Percentiles rank a stretch among this genome's conserved stretches.
phyloP scores from a whole-genome alignment of 2,113 vertebrate genomes.

The Emydocephalus ijimae region DNA sequence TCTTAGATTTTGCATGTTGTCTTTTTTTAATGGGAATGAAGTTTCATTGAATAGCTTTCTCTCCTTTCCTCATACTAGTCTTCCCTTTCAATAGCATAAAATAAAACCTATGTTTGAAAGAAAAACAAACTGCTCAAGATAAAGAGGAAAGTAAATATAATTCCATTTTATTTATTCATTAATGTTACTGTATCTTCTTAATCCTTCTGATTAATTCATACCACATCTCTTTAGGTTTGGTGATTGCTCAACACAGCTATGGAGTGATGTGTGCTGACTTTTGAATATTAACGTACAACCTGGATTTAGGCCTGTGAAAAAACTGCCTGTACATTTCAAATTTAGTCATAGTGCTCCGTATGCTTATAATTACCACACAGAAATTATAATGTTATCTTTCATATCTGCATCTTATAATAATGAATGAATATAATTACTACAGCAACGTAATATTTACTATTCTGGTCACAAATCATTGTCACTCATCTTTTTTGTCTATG shows the following conservation, averaged over 20 bases:
- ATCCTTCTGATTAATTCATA: conserved; percentile 24
- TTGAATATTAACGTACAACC: conserved; percentile 23
- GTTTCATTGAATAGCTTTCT: conserved; percentile 1
- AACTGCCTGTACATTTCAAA: conserved; percentile 38
- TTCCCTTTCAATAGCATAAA: conserved; percentile 5
- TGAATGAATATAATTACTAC: conserved; percentile 8
- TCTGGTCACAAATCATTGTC: conserved; percentile 19
- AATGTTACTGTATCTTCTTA: conserved; percentile 27
- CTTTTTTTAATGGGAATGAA: conserved; percentile 10
- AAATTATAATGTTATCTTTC: conserved; percentile 41
- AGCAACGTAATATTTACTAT: conserved; percentile 13
- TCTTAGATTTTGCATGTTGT: background rate
- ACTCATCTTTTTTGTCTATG: background rate
- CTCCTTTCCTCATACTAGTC: background rate
- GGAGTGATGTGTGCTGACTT: conserved; percentile 18
- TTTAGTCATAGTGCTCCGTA: conserved; percentile 26
- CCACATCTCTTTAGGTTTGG: conserved; percentile 26
- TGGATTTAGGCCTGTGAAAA: conserved; percentile 27
- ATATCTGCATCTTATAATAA: conserved; percentile 29
- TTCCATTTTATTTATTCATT: conserved; percentile 37
- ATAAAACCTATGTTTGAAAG: conserved; percentile 14
- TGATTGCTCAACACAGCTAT: conserved; percentile 28
- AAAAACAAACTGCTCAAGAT: conserved; percentile 13
- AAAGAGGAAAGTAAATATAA: conserved; percentile 33
- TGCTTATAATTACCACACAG: conserved; percentile 43